Conservation (phyloP, 2,113 vertebrate species). For the Poicephalus meyeri region DNA sequence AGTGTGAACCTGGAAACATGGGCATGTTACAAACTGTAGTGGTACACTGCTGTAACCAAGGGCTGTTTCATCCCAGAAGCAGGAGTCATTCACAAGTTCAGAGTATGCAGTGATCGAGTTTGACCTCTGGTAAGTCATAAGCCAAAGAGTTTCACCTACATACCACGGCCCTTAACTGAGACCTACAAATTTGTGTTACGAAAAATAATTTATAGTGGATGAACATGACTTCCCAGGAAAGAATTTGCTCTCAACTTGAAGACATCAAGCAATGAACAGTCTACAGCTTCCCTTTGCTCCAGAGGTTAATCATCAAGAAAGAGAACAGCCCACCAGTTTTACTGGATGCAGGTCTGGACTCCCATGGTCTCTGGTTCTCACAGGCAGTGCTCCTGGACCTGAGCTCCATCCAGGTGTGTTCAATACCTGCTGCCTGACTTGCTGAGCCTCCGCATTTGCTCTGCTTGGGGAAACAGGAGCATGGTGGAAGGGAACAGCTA, state of each 20-base stretch:
- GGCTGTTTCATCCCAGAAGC: background rate
- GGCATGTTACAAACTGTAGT: background rate
- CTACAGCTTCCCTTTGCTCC: background rate
- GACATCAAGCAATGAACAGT: background rate
- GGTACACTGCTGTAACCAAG: background rate
- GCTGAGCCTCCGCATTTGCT: background rate
- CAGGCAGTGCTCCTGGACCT: background rate
- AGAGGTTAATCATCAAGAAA: background rate
- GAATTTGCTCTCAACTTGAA: background rate
- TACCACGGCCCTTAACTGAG: background rate
- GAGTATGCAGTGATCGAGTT: rapidly evolving
- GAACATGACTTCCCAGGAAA: background rate
- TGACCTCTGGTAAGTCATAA: background rate
- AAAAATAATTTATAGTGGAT: background rate
- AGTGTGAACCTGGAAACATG: background rate
- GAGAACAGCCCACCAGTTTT: background rate
- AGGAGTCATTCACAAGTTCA: background rate
- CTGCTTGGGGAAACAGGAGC: background rate
- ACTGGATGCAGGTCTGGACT: background rate
- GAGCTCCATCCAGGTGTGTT: background rate
- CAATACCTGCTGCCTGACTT: background rate
- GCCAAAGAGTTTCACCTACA: background rate
- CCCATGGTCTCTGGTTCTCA: background rate
- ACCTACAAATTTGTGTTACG: background rate
- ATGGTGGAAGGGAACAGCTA: background rate